Conservation (phyloP, 2,888 invertebrate genomes). For the Lissocephala sabroskyi region DNA sequence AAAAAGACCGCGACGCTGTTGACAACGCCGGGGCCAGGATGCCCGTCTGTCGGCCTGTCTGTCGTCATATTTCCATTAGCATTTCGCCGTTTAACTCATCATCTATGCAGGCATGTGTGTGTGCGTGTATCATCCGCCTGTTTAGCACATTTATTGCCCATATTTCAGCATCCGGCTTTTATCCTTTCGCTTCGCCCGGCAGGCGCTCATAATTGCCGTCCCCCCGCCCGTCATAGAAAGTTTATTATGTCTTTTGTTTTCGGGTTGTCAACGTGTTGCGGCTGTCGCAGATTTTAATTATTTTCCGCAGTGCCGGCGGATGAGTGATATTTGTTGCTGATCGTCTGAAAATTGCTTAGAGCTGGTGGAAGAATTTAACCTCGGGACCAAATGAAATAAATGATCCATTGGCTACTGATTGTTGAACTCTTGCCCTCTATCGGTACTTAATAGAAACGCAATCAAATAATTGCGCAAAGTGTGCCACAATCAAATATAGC, state of each 20-base stretch:
- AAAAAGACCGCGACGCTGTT: conserved; percentile 3
- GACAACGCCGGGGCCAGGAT: conserved; percentile 12
- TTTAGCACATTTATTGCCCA: conserved; percentile 60
- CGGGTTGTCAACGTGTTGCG: too few species aligned
- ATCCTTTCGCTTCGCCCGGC: conserved; percentile 46
- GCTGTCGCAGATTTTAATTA: too few species aligned
- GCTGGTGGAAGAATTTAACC: conserved; percentile 34
- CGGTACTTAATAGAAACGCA: conserved; percentile 62
- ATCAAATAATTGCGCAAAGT: conserved; percentile 66
- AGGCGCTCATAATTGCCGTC: too few species aligned
- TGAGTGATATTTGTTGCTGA: too few species aligned
- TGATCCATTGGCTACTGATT: conserved; percentile 52
- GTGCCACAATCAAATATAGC: conserved; percentile 66
- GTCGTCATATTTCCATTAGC: conserved; percentile 63
- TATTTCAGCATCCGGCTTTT: conserved; percentile 63
- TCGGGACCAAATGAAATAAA: conserved; percentile 31
- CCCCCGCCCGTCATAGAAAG: too few species aligned
- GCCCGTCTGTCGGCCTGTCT: conserved; percentile 31
- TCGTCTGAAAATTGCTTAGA: neutral
- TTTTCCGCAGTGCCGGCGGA: too few species aligned
- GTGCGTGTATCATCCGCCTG: conserved; percentile 43
- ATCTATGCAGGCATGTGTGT: conserved; percentile 19
- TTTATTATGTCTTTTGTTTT: too few species aligned
- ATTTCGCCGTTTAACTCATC: conserved; percentile 54
- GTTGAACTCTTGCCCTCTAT: conserved; percentile 60